Evolutionary conservation across 2,113 vertebrate species (phyloP), one percentile per base, ranked within the genome.

Genomic region (Campylomormyrus tamandua): DNA sequence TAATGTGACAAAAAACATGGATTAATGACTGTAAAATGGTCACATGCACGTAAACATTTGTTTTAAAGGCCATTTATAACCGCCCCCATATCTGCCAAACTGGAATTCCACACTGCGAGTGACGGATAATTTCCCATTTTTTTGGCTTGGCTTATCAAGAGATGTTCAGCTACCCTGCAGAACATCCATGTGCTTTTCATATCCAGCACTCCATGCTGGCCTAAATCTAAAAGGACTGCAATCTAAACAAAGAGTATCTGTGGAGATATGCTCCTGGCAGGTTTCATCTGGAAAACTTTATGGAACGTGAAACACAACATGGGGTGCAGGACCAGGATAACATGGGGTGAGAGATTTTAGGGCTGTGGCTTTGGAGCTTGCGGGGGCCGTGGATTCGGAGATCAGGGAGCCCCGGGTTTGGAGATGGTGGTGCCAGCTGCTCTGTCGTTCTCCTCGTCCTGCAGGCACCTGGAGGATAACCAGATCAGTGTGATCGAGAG

Each of bases 401-500:
- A 13, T 31, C n/a, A 15, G 58, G 58, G 7, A 13, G 87, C 53
- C n/a, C 45, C 74, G 1, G 74, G n/a, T 77, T 35, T 42, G 74
- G 74, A 77, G 13, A 42, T 77, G 11, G 21, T 9, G 4, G 21
- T 53, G 6, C 24, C 24, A 35, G 15, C 48, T 48, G 91, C 58
- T 86, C 21, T 7, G 13, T 92, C 0, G 91, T 10, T 80, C 0
- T 91, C 48, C 2, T 62, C 0, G 91, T 49, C 3, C 92, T 87
- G 2, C 92, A 99, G 98, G 77, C 98, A 99, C 93, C 96, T 99
- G 95, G 98, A 99, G 95, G 98, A 99, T 93, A 99, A 99, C 95
- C 98, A 99, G 92, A 97, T 99, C 94, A 99, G 95, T 49, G 94
- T 98, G 90, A 97, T 99, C 2, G 98, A 99, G 95, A 96, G 98